Percentiles rank a stretch among this genome's conserved stretches.
phyloP scores from a whole-genome alignment of 2,888 invertebrate genomes.

The Drosophila anomelani region DNA sequence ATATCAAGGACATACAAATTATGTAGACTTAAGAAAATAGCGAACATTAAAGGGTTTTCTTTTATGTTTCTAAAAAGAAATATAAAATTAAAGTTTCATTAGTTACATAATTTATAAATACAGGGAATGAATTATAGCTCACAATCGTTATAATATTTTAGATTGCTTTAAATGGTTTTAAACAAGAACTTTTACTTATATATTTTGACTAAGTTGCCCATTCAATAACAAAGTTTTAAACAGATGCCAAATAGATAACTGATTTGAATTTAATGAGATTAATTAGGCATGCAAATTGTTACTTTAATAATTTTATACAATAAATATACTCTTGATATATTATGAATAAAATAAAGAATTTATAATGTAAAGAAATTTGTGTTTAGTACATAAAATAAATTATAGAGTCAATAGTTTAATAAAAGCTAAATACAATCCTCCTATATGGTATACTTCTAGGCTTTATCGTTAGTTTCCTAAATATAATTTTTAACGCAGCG shows the following conservation, averaged over 20 bases:
- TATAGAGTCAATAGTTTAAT: too few relatives aligned
- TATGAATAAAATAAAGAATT: too few relatives aligned
- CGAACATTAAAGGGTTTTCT: too few relatives aligned
- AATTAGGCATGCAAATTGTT: background rate
- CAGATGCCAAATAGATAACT: background rate
- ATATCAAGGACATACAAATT: too few relatives aligned
- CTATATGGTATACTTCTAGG: slow-evolving; percentile 38
- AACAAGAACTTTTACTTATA: background rate
- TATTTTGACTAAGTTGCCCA: background rate
- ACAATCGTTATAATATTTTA: background rate
- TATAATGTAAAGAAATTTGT: too few relatives aligned
- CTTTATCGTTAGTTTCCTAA: background rate
- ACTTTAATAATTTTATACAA: background rate
- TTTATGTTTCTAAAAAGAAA: background rate
- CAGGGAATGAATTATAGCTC: background rate
- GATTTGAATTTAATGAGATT: background rate
- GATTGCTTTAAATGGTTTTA: background rate
- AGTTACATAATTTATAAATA: background rate
- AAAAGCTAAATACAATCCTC: background rate
- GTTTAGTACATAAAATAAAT: background rate
- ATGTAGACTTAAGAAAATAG: too few relatives aligned
- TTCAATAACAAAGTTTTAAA: background rate
- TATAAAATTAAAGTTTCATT: background rate
- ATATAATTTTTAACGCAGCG: accelerated
- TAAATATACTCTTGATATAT: background rate